Base-by-base conservation (phyloP, 2,888 invertebrate genomes). In the Drosophila kuntzei region DNA sequence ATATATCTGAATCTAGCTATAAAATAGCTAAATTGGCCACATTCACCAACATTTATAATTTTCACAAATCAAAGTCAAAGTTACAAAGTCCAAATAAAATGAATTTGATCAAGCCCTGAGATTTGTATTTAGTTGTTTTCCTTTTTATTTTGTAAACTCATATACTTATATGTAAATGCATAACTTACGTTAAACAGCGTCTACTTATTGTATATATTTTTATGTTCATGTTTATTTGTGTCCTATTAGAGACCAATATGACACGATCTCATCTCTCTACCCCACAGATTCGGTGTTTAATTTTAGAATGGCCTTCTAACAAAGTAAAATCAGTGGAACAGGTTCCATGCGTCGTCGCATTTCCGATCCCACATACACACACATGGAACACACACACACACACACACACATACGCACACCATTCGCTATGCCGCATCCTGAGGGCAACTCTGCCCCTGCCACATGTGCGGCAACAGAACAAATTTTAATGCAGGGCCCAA, bases 401-500 rank as follows among this genome's bases (percentile, higher is more conserved):
- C 8, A 14, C 22, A 8, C 41, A 12, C 14, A 16, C 18, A 57
- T 3, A 22, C 20, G 27, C 20, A 50, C 8, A 27, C 14, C 41
- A 20, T 0, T 20, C 55, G 37, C 50, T 18, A 41, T 65, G 22
- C 54, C 44, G 18, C 55, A 74, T 75, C 75, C 75, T 75, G 41
- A 74, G 73, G 77, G 78, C 67, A 61, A 62, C 62, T 59, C 63
- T 16, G 43, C 43, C 55, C 43, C 32, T 53, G 63, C 75, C 79
- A 75, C 75, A 75, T 78, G 79, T 84, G 74, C 63, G 55, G 69
- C 85, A 69, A 41, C 61, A 44, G 41, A 86, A 82, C 80, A 64
- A 83, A 80, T 86, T 84, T 80, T 71, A 72, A 72, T 66, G 57
- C 32, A 32, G 8, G 34, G 18, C 47, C 60, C 46, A 47, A 80